Percentiles rank a stretch among this genome's conserved stretches.
Conservation (phyloP, 2,888 invertebrate genomes). For the Melanostoma scalare region DNA sequence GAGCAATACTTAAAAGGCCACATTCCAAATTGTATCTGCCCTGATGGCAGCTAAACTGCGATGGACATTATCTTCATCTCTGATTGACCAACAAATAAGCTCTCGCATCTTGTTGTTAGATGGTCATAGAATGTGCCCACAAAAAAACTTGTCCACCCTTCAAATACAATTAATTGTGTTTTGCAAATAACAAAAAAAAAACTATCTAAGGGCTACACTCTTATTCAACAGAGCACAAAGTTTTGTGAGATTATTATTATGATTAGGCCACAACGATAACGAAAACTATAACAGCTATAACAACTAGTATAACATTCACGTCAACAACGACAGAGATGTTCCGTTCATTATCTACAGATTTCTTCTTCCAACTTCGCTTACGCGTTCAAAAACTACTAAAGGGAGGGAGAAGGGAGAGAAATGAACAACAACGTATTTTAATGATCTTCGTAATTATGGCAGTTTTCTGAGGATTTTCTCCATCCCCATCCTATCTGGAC, state of each 20-base stretch:
- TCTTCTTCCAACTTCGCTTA: slow-evolving; percentile 46
- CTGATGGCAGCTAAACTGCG: slow-evolving; percentile 4
- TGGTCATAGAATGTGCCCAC: neutral
- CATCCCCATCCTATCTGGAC: slow-evolving; percentile 59
- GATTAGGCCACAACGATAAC: slow-evolving; percentile 11
- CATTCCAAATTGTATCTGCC: too few species aligned
- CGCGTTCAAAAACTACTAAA: slow-evolving; percentile 51
- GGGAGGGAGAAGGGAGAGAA: neutral
- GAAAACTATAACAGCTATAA: slow-evolving; percentile 5
- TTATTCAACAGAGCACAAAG: slow-evolving; percentile 15
- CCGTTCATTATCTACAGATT: slow-evolving; percentile 17
- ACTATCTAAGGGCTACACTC: slow-evolving; percentile 17
- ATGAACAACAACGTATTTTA: slow-evolving; percentile 58
- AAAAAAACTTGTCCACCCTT: slow-evolving; percentile 32
- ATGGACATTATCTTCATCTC: slow-evolving; percentile 23
- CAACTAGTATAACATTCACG: slow-evolving; percentile 19
- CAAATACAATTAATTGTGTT: slow-evolving; percentile 45
- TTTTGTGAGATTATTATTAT: slow-evolving; percentile 52
- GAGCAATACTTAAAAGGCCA: too few species aligned
- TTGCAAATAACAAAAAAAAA: slow-evolving; percentile 32
- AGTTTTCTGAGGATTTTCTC: slow-evolving; percentile 67
- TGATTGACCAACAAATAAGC: neutral
- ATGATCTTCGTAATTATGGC: slow-evolving; percentile 72
- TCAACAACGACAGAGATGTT: slow-evolving; percentile 35
- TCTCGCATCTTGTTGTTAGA: neutral